Base-by-base conservation (phyloP, 2,113 vertebrate species). In the Alaudala cheleensis region DNA sequence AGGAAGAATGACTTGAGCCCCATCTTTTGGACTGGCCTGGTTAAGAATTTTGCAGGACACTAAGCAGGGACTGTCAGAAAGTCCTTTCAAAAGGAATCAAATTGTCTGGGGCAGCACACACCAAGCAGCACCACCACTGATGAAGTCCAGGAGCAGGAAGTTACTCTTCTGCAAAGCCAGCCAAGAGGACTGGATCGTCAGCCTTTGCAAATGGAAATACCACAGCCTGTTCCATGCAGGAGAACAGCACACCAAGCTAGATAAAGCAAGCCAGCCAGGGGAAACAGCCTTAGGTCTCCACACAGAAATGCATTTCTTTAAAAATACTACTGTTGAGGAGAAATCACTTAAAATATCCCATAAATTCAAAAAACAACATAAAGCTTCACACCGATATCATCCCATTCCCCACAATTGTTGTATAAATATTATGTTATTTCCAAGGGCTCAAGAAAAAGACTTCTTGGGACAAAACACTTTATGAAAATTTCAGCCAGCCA, bases 321-420 rank as follows among this genome's bases (percentile, higher is more conserved):
- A 66, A 90, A 65, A 84, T 28, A 61, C 14, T 64, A 14, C 29
- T 50, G 6, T 6, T 81, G 7, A 13, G 39, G 18, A 14, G 51
- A 16, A 81, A 84, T 26, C 11, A 40, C n/a, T 44, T 0, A 16
- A 86, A 73, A 47, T 6, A 74, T 11, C 10, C 19, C 34, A 45
- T 3, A 23, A 29, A 14, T 81, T 34, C 37, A 42, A 40, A 74
- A 71, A 70, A 10, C 5, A 61, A n/a, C 1, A 7, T 18, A 24
- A 61, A 37, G 5, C 2, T 9, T 14, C 33, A 56, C 21, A 47
- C 2, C 12, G 22, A 31, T 66, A 76, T 24, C 12, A 49, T 5
- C 25, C 9, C 1, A 0, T 22, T 33, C 28, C 13, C 12, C 6
- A 21, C 5, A 54, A 8, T 5, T 4, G 0, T 6, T 33, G 31